Conservation (phyloP, 2,113 vertebrate species). For the Dicentrarchus labrax region DNA sequence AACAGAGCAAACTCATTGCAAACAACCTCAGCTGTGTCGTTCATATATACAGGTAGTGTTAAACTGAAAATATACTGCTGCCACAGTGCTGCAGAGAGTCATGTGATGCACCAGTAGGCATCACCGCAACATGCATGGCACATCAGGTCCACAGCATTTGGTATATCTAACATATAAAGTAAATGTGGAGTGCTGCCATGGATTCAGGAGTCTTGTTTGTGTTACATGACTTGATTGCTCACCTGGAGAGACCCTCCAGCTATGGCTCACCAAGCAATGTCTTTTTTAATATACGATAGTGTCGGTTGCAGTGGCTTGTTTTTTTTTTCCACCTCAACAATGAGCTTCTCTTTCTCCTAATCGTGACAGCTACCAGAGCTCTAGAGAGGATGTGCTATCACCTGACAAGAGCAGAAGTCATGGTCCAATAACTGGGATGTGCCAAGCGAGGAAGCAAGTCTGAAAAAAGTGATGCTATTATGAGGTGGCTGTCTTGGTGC, state of each 20-base stretch:
- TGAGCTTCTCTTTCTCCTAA: conserved; percentile 32
- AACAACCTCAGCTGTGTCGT: not conserved
- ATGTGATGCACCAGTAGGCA: not conserved
- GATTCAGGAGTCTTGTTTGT: conserved; percentile 5
- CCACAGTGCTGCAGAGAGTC: not conserved
- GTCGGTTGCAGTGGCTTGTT: conserved; percentile 17
- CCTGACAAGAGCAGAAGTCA: conserved; percentile 49
- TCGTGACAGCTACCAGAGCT: conserved; percentile 48
- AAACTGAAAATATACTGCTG: not conserved
- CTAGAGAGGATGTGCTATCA: conserved; percentile 29
- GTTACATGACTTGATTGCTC: conserved; percentile 33
- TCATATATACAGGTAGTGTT: not conserved
- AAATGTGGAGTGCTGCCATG: conserved; percentile 17
- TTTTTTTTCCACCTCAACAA: conserved; percentile 22
- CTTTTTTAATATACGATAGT: conserved; percentile 48
- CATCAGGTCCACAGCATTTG: not conserved
- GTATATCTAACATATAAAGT: conserved; percentile 4
- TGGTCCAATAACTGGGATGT: conserved; percentile 49
- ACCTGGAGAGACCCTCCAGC: conserved; percentile 22
- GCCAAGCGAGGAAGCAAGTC: conserved; percentile 26
- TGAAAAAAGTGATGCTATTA: conserved; percentile 33
- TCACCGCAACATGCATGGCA: not conserved
- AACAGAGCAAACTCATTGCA: not conserved
- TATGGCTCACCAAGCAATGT: conserved; percentile 24
- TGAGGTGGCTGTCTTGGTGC: conserved; percentile 16